Base-by-base conservation (phyloP, 2,113 vertebrate genomes). In the Ceratotherium simum region DNA sequence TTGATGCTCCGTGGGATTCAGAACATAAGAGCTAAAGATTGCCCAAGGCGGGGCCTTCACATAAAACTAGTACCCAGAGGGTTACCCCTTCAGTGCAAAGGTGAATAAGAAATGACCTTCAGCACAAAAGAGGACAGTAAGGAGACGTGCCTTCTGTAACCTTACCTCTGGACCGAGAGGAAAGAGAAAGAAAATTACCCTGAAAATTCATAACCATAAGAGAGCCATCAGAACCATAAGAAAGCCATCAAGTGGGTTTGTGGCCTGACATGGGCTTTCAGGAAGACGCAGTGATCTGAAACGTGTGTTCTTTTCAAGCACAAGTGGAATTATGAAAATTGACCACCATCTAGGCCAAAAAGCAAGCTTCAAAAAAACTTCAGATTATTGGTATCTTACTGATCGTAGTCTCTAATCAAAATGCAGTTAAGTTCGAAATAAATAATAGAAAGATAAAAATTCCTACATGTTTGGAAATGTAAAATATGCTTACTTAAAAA, bases 401-500 rank as follows among this genome's bases (percentile, higher is more conserved):
- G 5, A 54, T 54, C 31, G 62, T 16, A 64, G 72, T 70, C 29
- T 79, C 27, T 23, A 8, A 25, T 33, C 39, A 86, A 86, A 91
- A 70, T 39, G 33, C n/a, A 73, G 16, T 54, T 51, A 64, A 56
- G 20, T 81, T 54, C 65, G 33, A 69, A 78, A 62, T 72, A 56
- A 82, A 62, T 69, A 69, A 85, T 60, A 91, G 56, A 90, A 76
- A 58, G 14, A 54, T 89, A n/a, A n/a, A 96, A 87, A 87, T 56
- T 6, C 17, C 8, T 67, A 33, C 27, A 80, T 8, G 62, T 65
- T 81, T 56, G 46, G 56, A 81, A 81, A 92, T 75, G 46, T 88
- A 25, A 54, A 54, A 54, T 2, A 54, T 54, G 14, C 51, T 54
- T 54, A 20, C 60, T 93, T 85, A 14, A 65, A 42, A 33, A 93